A percentile compares a stretch with the other conserved stretches of the same genome.
Evolutionary conservation across 2,797 vertebrate genomes (phyloP).

Genomic region (Hephaestus fuliginosus): DNA sequence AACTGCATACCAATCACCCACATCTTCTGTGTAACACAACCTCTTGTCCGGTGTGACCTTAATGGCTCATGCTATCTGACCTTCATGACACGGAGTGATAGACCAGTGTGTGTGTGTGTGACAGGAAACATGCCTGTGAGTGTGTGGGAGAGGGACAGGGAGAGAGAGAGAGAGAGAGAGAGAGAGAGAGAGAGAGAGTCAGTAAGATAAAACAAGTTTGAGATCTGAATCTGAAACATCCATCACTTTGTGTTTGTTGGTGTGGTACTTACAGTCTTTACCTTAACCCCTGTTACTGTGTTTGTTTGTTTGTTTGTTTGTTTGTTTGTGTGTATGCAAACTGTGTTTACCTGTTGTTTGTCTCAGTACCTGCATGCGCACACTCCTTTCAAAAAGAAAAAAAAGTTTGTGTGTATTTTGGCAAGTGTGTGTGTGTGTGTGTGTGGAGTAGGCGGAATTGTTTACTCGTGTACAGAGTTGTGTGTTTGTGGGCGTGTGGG

Average conservation of each 20-base stretch:
- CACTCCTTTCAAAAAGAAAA: not conserved
- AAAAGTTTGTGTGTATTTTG: slow-evolving; percentile 35
- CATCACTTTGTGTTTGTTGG: slow-evolving; percentile 29
- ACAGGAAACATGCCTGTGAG: not conserved
- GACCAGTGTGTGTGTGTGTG: slow-evolving; percentile 1
- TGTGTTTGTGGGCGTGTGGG: slow-evolving; percentile 10
- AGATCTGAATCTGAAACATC: slow-evolving; percentile 23
- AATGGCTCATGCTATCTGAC: slow-evolving; percentile 36
- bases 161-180: not conserved
- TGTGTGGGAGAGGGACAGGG: not conserved
- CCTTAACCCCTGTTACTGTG: not conserved
- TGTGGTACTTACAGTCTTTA: not conserved
- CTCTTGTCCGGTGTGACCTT: slow-evolving; percentile 11
- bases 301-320: not conserved
- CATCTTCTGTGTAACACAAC: slow-evolving; percentile 32
- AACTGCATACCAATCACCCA: not conserved
- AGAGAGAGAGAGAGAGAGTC: not conserved
- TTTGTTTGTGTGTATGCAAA: slow-evolving; percentile 13
- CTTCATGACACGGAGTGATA: slow-evolving; percentile 35
- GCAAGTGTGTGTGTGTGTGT: slow-evolving; percentile 36
- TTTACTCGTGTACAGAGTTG: slow-evolving; percentile 47
- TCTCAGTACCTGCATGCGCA: slow-evolving; percentile 19
- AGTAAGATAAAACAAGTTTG: not conserved
- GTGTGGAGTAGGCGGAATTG: slow-evolving; percentile 56
- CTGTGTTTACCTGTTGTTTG: slow-evolving; percentile 15